phyloP scores from a whole-genome alignment of 2,888 invertebrate species.

The Parnassius glacialis region DNA sequence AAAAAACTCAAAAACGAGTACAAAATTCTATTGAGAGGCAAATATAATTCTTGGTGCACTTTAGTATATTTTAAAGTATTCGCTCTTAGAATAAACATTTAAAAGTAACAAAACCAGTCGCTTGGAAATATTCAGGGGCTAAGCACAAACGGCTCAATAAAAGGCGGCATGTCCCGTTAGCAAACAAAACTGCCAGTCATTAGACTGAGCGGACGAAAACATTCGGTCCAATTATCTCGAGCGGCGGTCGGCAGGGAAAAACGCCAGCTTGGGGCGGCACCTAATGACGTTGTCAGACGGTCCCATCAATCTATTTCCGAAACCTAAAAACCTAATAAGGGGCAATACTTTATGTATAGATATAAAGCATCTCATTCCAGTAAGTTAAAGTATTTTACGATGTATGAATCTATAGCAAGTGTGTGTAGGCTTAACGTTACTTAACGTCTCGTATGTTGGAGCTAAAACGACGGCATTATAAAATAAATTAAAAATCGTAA shows the following conservation, averaged over 20 bases:
- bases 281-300: constrained; percentile 73
- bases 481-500: too few relatives aligned
- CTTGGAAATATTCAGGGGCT: constrained; percentile 49
- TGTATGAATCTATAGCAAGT: too few relatives aligned
- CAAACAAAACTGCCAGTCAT: constrained; percentile 77
- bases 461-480: too few relatives aligned
- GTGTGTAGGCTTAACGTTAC: too few relatives aligned
- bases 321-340: constrained; percentile 41
- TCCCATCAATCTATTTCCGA: constrained; percentile 71
- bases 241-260: constrained; percentile 50
- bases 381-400: too few relatives aligned
- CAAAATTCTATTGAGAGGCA: too few relatives aligned
- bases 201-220: constrained; percentile 70
- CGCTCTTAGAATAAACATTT: constrained; percentile 36
- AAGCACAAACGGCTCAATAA: constrained; percentile 71
- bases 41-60: neutral
- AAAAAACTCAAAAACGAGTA: too few relatives aligned
- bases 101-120: constrained; percentile 50
- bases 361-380: too few relatives aligned
- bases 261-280: constrained; percentile 55
- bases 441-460: too few relatives aligned
- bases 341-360: too few relatives aligned
- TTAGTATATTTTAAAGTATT: constrained; percentile 10
- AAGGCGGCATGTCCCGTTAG: constrained; percentile 65
- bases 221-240: constrained; percentile 73